Evolutionary conservation across 2,888 invertebrate species (phyloP).

Genomic region (Machimus rusticus): DNA sequence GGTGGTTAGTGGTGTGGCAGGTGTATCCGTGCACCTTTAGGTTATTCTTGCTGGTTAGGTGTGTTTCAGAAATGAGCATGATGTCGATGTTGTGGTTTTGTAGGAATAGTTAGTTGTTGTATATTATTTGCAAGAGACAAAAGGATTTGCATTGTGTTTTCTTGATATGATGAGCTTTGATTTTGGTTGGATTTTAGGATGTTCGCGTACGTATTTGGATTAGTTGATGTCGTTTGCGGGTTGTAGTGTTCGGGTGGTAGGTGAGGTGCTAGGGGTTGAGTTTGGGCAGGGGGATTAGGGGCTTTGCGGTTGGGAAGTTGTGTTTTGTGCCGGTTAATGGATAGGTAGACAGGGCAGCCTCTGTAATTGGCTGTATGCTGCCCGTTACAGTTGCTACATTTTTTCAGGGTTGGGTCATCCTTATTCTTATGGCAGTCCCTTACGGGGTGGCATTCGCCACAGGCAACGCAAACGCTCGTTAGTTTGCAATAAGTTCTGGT

Average conservation of each 20-base stretch:
- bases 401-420: neutral
- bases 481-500: neutral
- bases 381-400: neutral
- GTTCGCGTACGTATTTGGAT: neutral
- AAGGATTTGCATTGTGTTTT: neutral
- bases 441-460: neutral
- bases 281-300: neutral
- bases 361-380: neutral
- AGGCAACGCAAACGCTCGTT: neutral
- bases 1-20: neutral
- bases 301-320: too few species aligned
- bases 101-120: neutral
- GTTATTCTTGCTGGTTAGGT: neutral
- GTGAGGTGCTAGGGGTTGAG: too few species aligned
- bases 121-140: neutral
- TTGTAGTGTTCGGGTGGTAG: too few species aligned
- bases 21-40: neutral
- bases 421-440: neutral
- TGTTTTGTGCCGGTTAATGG: neutral
- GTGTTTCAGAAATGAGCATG: neutral
- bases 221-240: neutral
- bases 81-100: neutral
- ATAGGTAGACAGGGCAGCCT: neutral
- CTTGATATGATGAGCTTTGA: neutral
- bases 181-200: neutral